A percentile compares a stretch with the other conserved stretches of the same genome.
phyloP scores from a whole-genome alignment of 2,113 vertebrate species.

The Motacilla alba region DNA sequence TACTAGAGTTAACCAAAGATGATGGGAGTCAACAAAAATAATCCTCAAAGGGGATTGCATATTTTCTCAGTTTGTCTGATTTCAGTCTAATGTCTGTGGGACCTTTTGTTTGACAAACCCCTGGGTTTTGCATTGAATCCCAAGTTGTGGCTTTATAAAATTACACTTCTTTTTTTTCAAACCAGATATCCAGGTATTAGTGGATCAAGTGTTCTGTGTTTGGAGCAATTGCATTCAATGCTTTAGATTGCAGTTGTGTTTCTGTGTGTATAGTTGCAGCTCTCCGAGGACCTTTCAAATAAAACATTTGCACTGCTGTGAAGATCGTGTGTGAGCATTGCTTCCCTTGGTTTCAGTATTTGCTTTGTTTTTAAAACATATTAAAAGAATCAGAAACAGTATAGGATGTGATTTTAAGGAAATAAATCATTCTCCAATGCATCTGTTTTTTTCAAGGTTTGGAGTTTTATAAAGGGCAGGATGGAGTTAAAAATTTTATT shows the following conservation, averaged over 20 bases:
- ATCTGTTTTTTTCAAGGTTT: background rate
- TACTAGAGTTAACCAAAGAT: background rate
- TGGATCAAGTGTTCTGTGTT: background rate
- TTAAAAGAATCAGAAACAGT: background rate
- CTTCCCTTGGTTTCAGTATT: background rate
- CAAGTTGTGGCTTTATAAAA: background rate
- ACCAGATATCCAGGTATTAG: background rate
- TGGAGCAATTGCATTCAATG: background rate
- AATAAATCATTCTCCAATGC: background rate
- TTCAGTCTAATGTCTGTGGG: background rate
- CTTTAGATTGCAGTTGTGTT: background rate
- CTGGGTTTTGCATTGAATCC: background rate
- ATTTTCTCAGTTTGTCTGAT: background rate
- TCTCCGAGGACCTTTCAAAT: background rate
- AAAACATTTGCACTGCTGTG: background rate
- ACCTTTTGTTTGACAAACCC: background rate
- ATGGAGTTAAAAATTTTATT: background rate
- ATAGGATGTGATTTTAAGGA: background rate
- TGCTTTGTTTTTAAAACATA: background rate
- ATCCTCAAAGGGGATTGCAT: background rate
- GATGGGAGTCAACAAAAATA: accelerated
- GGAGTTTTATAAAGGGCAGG: background rate
- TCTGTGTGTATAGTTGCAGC: background rate
- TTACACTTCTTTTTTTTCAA: background rate
- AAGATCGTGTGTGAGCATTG: background rate